These are phyloP conservation scores for Nematostella vectensis DNA, from an alignment of 92 coral and sea anemone species.

Conservation along the genomic window DNA sequence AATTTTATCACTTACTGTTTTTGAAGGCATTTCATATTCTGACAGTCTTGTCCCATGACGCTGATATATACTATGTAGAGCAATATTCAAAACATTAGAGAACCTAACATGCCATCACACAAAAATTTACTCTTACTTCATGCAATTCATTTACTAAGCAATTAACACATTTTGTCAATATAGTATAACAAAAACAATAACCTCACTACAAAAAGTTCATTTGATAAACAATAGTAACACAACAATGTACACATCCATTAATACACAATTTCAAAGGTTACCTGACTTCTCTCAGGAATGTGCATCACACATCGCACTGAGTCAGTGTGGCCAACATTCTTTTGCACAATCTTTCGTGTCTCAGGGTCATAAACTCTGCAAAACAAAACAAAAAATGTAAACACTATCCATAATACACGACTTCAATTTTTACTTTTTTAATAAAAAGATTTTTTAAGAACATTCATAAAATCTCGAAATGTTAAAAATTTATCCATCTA, in stretches of 20 bases:
- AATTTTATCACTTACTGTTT: conserved; percentile 50
- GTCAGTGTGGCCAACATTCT: conserved; percentile 92
- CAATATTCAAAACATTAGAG: neutral
- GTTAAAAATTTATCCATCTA: neutral
- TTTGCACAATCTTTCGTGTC: conserved; percentile 83
- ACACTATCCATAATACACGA: neutral
- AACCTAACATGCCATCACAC: neutral
- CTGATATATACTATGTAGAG: conserved; percentile 89
- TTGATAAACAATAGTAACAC: too few species aligned
- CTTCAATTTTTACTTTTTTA: too few species aligned
- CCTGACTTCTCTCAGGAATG: conserved; percentile 94
- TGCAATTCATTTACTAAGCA: too few species aligned
- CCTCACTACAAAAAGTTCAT: neutral
- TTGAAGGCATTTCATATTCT: conserved; percentile 94
- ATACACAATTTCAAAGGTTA: too few species aligned
- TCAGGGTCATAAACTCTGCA: conserved; percentile 89
- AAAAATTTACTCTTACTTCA: too few species aligned
- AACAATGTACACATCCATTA: too few species aligned
- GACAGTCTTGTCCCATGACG: conserved; percentile 94
- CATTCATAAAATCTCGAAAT: neutral
- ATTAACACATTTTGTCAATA: too few species aligned
- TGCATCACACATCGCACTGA: conserved; percentile 87
- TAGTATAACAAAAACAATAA: neutral
- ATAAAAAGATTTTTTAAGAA: neutral
- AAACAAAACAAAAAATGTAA: neutral